Base-by-base conservation (phyloP, 2,797 vertebrate genomes). In the Onychomys arenicola region DNA sequence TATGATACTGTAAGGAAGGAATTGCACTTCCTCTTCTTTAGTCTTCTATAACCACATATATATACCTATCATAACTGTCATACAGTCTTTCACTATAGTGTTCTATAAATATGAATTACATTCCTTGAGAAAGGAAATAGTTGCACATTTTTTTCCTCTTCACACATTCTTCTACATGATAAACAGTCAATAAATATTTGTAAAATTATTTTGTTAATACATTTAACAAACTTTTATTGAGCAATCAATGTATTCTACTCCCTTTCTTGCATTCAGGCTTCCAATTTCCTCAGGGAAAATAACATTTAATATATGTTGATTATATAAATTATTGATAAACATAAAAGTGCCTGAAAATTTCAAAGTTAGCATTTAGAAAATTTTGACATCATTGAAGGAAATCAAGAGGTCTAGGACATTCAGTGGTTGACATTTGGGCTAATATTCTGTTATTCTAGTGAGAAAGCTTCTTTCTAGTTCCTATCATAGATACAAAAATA, bases 171-270 rank as follows among this genome's bases (percentile, higher is more conserved):
- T 85, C 57, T 43, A 78, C n/a, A 46, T 80, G 43, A 89, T 80
- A 94, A 94, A 52, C 32, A 89, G 65, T 40, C 57, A 91, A 83
- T 67, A 94, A 65, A 76, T 87, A 76, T 23, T 82, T 37, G 29
- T 83, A 34, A 32, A 59, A 88, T 94, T 94, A 93, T 77, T 59
- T 96, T 37, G 86, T 85, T 65, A 90, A 46, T 82, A 92, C 29
- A 91, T 67, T 96, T 52, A 93, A 59, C 49, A 80, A 90, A 82
- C 27, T 55, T 89, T 59, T 43, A 52, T 43, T 75, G 32, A 89
- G 25, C 65, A 82, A 16, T 29, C 23, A 4, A 10, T 52, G 43
- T 83, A 65, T 3, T 65, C 12, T 43, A 77, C 13, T 63, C 29
- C 73, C 21, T 65, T 52, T 90, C 73, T 25, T 65, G 32, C 0